Conservation (phyloP, 1,140 invertebrate species). For the Lanistes nyassanus region DNA sequence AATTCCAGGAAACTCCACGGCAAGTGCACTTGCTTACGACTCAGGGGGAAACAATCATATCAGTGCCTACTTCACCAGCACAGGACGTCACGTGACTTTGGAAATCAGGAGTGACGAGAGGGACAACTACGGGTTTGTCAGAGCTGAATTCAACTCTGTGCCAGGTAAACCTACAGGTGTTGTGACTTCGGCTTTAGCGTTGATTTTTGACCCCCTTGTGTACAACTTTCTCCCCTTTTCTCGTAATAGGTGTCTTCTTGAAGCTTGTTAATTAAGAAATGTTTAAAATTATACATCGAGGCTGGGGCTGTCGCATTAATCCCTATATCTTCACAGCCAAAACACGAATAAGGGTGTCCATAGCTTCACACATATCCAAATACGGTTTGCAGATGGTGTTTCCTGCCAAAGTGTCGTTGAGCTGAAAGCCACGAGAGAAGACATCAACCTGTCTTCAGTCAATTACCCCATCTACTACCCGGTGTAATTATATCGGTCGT, state of each 20-base stretch:
- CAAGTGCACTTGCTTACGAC: conserved; percentile 11
- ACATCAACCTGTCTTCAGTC: conserved; percentile 8
- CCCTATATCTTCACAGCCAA: too few species aligned
- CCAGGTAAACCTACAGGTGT: not conserved
- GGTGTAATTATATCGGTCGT: not conserved
- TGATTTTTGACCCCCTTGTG: too few species aligned
- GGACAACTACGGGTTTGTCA: conserved; percentile 9
- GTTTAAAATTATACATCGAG: too few species aligned
- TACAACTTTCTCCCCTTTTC: too few species aligned
- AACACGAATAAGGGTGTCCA: too few species aligned
- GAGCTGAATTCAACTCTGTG: conserved; percentile 15
- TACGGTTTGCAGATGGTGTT: too few species aligned
- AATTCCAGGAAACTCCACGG: conserved; percentile 1
- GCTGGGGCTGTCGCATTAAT: too few species aligned
- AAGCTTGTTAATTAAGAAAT: too few species aligned
- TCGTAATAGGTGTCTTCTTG: too few species aligned
- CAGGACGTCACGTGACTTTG: conserved; percentile 8
- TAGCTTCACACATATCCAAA: too few species aligned
- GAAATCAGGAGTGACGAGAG: conserved; percentile 8
- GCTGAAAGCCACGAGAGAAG: not conserved
- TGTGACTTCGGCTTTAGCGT: too few species aligned
- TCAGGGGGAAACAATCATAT: conserved; percentile 1
- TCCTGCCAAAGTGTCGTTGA: not conserved
- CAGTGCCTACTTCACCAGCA: conserved; percentile 12
- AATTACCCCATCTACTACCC: conserved; percentile 19